Evolutionary conservation across 1,140 invertebrate species (phyloP).

Genomic region (Macrocentrus cingulum): DNA sequence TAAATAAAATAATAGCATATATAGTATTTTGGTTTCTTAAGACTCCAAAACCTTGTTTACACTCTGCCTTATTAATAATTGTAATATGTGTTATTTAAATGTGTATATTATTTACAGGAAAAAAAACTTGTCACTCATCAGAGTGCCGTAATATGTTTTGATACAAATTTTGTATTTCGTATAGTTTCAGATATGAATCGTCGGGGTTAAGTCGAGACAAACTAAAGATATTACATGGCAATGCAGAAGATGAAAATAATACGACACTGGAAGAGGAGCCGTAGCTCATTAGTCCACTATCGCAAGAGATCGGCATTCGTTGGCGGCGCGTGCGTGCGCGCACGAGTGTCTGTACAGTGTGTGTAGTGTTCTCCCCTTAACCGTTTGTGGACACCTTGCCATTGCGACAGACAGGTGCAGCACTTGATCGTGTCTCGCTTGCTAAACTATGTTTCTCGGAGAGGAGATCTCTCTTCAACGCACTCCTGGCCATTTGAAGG

Average conservation of each 20-base stretch:
- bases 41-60: too few relatives aligned
- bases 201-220: too few relatives aligned
- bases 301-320: slow-evolving; percentile 35
- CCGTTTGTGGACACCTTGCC: slow-evolving; percentile 40
- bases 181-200: too few relatives aligned
- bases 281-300: slow-evolving; percentile 48
- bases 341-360: slow-evolving; percentile 17
- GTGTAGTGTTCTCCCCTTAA: neutral
- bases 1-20: too few relatives aligned
- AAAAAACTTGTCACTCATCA: too few relatives aligned
- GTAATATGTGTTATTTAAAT: too few relatives aligned
- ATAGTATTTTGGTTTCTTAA: too few relatives aligned
- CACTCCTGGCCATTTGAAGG: neutral
- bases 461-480: slow-evolving; percentile 9
- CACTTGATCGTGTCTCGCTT: slow-evolving; percentile 7
- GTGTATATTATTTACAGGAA: too few relatives aligned
- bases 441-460: neutral
- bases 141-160: too few relatives aligned
- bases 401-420: slow-evolving; percentile 46
- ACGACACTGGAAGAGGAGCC: slow-evolving; percentile 29
- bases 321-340: slow-evolving; percentile 35
- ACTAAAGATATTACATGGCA: slow-evolving; percentile 1
- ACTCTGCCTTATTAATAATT: too few relatives aligned
- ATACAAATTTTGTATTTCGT: too few relatives aligned
- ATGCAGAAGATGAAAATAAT: slow-evolving; percentile 7